Percentiles rank a stretch among this genome's conserved stretches.
These are phyloP conservation scores for Acanthisitta chloris DNA, from an alignment of 2,113 vertebrate genomes.

Conservation along the genomic window DNA sequence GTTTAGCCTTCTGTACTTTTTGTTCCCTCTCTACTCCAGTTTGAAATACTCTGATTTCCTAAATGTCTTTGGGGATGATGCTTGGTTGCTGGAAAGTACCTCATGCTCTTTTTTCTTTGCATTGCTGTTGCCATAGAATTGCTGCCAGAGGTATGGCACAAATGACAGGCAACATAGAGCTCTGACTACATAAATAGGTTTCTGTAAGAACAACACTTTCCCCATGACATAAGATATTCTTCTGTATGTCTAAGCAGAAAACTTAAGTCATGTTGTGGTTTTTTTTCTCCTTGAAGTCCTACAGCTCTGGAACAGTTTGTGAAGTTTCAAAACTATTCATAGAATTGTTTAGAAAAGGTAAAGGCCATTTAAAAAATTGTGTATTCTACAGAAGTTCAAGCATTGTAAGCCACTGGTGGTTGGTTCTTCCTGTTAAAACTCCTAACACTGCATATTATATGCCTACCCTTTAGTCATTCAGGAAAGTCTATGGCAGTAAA, in stretches of 20 bases:
- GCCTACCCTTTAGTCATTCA: background rate
- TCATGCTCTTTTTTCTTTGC: background rate
- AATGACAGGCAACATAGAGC: background rate
- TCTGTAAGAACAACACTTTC: background rate
- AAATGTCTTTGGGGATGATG: background rate
- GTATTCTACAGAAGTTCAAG: background rate
- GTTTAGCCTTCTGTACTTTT: background rate
- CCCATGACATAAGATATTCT: background rate
- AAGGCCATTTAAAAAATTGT: background rate
- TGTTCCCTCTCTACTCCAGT: background rate
- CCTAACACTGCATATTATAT: background rate
- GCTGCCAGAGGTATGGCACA: background rate
- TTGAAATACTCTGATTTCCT: background rate
- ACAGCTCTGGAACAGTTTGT: background rate
- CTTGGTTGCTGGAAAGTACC: background rate
- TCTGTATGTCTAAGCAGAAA: background rate
- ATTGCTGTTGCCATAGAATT: background rate
- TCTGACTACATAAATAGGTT: background rate
- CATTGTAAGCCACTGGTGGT: background rate
- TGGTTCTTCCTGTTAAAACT: background rate
- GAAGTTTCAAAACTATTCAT: background rate
- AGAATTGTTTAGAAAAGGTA: background rate
- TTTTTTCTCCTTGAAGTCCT: background rate
- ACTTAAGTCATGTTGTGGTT: background rate
- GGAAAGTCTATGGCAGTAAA: background rate